Base-by-base conservation (phyloP, 1,140 invertebrate species). In the Venturia canescens region DNA sequence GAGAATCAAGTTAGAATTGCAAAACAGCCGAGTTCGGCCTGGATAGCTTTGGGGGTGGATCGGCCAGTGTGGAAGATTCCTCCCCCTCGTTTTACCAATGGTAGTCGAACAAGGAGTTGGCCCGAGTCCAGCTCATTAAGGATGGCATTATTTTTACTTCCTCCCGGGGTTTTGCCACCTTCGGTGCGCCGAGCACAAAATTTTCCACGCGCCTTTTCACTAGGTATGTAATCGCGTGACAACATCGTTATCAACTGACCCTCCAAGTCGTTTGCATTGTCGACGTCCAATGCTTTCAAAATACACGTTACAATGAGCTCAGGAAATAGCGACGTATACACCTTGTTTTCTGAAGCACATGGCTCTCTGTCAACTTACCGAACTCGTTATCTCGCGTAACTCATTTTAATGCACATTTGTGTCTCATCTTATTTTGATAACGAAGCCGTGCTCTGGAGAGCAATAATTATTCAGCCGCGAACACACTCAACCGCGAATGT, bases 41-140 rank as follows among this genome's bases (percentile, higher is more conserved):
- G 72, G 72, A 76, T 76, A 60, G 72, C 53, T 63, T 23, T 31
- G 72, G 72, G 48, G 5, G 3, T 60, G 11, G 50, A 57, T 53
- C 50, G 72, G 72, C 53, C 72, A 38, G 72, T 38, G 48, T 53
- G 11, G 38, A 60, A 76, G 60, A 57, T 53, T 76, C 48, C 72
- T 76, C 29, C 26, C n/a, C 21, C n/a, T 31, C 53, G 13, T 53
- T 60, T 27, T 21, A 53, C 72, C 11, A 23, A 53, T 76, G 72
- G 50, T 27, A 76, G 50, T 76, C 50, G 81, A 81, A 85, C 83
- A 84, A 86, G 81, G 18, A 85, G 66, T 80, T 87, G 86, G 86
- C 86, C 31, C 23, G 21, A n/a, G 79, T 84, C 86, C 86, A 87
- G 85, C 84, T 85, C 85, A 86, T 87, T 86, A 87, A 80, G 84